Percentiles rank a stretch among this genome's conserved stretches.
These are phyloP conservation scores for Caradrina kadenii DNA, from an alignment of 2,888 invertebrate species.

Conservation along the genomic window DNA sequence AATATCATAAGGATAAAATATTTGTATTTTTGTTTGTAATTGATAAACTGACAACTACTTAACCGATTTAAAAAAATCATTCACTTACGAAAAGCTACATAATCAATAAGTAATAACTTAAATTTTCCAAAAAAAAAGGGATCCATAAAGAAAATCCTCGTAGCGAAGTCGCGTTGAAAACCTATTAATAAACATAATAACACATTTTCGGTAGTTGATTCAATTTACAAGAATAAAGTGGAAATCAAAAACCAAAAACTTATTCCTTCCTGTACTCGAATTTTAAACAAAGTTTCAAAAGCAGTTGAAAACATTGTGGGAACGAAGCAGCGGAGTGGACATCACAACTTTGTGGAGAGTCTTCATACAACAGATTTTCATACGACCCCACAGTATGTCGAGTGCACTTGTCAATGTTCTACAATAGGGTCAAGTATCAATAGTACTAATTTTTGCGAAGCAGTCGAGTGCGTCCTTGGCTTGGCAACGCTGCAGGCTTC, in stretches of 20 bases:
- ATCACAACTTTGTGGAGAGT: conserved; percentile 41
- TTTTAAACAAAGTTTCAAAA: conserved; percentile 12
- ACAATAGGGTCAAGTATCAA: conserved; percentile 61
- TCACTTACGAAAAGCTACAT: too few species aligned
- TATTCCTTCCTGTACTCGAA: too few species aligned
- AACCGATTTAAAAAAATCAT: too few species aligned
- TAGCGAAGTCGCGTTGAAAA: too few species aligned
- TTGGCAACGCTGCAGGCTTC: conserved; percentile 45
- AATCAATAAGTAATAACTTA: too few species aligned
- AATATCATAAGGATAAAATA: too few species aligned
- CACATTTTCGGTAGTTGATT: neutral
- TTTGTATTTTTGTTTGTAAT: too few species aligned
- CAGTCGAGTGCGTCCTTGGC: conserved; percentile 36
- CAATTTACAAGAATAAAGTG: neutral
- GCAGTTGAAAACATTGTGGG: conserved; percentile 19
- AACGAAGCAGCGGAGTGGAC: conserved; percentile 30
- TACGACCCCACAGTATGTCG: conserved; percentile 44
- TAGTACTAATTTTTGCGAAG: conserved; percentile 56
- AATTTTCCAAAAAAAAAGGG: too few species aligned
- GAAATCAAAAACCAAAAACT: neutral
- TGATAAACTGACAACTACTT: too few species aligned
- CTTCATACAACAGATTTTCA: conserved; percentile 57
- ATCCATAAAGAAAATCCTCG: too few species aligned
- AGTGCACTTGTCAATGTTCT: conserved; percentile 42
- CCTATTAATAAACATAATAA: too few species aligned